phyloP scores from a whole-genome alignment of 2,113 vertebrate species.

The Prinia subflava region DNA sequence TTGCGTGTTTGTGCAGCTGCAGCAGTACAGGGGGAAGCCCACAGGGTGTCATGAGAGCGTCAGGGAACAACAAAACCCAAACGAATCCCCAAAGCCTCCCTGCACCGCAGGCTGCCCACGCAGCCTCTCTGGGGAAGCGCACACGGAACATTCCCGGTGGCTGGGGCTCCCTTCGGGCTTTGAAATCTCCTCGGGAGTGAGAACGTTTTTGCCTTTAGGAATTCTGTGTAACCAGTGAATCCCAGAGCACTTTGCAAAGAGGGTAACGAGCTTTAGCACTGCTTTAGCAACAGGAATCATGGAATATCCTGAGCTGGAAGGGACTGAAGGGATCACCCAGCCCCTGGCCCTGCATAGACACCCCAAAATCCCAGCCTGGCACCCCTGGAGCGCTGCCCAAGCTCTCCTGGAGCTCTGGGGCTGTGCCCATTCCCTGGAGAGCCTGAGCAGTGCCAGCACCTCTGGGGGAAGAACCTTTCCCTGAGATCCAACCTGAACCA shows the following conservation, averaged over 20 bases:
- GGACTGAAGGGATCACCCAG: neutral
- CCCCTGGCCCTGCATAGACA: rapidly evolving
- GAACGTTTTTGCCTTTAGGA: neutral
- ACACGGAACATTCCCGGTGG: rapidly evolving
- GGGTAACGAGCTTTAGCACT: neutral
- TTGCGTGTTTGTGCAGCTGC: neutral
- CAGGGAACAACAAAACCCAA: neutral
- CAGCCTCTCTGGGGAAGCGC: neutral
- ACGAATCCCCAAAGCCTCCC: neutral
- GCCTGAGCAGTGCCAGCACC: neutral
- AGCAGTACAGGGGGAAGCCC: neutral
- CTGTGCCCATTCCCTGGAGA: neutral
- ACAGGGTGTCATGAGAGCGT: slow-evolving; percentile 30
- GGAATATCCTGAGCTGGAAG: neutral
- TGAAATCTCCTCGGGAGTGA: neutral
- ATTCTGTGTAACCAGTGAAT: neutral
- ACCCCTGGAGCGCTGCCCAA: neutral
- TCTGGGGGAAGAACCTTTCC: neutral
- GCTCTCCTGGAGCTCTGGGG: neutral
- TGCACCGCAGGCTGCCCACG: neutral
- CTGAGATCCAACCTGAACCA: neutral
- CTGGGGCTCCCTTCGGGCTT: neutral
- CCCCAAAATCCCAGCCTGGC: neutral
- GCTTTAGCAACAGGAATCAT: neutral
- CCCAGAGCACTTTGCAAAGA: neutral